Base-by-base conservation (phyloP, 2,888 invertebrate species). In the Lycophotia porphyrea region DNA sequence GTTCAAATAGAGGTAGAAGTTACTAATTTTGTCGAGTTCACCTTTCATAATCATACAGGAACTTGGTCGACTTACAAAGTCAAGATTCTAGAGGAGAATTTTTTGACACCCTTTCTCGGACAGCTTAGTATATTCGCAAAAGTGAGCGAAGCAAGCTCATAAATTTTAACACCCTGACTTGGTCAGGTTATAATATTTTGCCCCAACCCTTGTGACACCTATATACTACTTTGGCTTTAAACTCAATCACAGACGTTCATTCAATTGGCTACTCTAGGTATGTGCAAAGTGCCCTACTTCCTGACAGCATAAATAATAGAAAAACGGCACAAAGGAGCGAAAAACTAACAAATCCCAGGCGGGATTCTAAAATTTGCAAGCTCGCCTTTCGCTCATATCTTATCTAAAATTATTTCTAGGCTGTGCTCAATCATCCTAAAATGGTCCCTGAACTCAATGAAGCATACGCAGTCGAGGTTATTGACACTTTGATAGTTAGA, bases 401-500 rank as follows among this genome's bases (percentile, higher is more conserved):
- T 52, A 52, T 52, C 52, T 52, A 11, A n/a, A 52, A n/a, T 52
- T 13, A 5, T 52, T 9, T 11, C 24, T 49, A 49, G 9, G 5
- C 8, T 58, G 31, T 18, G 5, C 34, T 34, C 27, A 34, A 60
- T 60, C 21, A 34, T 60, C 34, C 60, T 34, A 27, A 60, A 34
- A 60, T 60, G 21, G 34, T 24, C 34, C 7, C 11, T 60, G 34
- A 31, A 58, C 5, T 9, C 34, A 44, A 55, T 73, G 0, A 63
- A 55, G n/a, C 27, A 31, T 27, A 34, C 5, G 21, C 44, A 52
- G 34, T 55, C 24, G 7, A 63, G 34, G 21, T 79, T n/a, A 71
- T 55, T 71, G 71, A 49, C 49, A 31, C 42, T 52, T 63, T 70
- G 69, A 49, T 34, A 31, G 42, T 8, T 24, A 52, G 31, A 15